Evolutionary conservation across 37 sponge, comb jelly and placozoan genomes (phyloP), one percentile per base, ranked within the genome.

Genomic region (Spongilla lacustris): DNA sequence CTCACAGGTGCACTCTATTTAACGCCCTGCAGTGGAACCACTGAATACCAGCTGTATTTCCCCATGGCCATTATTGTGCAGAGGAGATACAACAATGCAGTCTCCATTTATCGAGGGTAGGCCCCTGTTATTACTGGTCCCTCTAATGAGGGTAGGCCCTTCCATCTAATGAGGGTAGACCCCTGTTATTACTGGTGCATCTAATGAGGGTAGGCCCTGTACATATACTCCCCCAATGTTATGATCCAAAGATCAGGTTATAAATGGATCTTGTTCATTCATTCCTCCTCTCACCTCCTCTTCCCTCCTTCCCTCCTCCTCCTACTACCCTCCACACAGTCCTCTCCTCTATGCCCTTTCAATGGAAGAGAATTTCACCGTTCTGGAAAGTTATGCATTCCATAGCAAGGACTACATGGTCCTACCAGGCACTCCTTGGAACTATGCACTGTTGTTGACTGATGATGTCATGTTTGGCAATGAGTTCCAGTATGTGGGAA

Each of bases 331-430:
- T n/a, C n/a, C n/a, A n/a, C 26, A 24, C 75, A 93, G 93, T 12
- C 89, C 93, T 68, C 76, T 93, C 66, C 83, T 93, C 50, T 93
- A 88, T 89, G 89, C 80, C 12, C 34, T 93, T n/a, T 34, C 58
- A n/a, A 85, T 93, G 14, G 71, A 66, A n/a, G 93, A 93, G 75
- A 58, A 89, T 67, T 89, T 85, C 79, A 81, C 80, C 25, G 89
- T 75, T 23, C 79, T 89, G 23, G 66, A 76, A 0, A 84, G 68
- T 38, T 93, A 93, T 67, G 33, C 21, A 22, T 92, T 92, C 80
- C 50, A 92, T 21, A 88, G 89, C 71, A 88, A 86, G 49, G 93
- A 93, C 79, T 93, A 89, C 74, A 80, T 85, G 85, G 67, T 93
- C 67, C 82, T 81, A 66, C 41, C 83, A 23, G 78, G 69, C 2